Conservation (phyloP, 2,113 vertebrate species). For the Podiceps cristatus region DNA sequence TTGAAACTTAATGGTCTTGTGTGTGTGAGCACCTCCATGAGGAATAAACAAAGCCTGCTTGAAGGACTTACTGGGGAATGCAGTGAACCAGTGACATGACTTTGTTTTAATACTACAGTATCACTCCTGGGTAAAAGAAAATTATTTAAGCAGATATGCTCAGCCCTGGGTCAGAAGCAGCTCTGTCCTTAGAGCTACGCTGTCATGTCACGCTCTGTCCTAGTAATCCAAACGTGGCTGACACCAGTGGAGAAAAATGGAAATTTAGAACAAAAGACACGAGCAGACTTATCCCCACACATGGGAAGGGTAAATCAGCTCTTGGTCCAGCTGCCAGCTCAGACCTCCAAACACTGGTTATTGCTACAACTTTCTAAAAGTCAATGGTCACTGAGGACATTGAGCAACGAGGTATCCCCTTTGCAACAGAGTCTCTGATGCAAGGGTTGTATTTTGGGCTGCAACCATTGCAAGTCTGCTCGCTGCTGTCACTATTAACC, state of each 20-base stretch:
- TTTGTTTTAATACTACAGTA: neutral
- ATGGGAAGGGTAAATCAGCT: neutral
- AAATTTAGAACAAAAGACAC: neutral
- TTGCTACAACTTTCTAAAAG: slow-evolving; percentile 2
- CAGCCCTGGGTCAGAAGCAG: neutral
- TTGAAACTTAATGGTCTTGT: neutral
- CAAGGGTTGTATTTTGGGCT: neutral
- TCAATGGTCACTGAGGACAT: accelerated
- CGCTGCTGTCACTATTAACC: accelerated
- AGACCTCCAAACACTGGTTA: neutral
- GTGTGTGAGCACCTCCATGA: neutral
- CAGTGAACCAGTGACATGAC: neutral
- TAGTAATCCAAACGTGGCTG: neutral
- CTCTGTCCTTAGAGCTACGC: neutral
- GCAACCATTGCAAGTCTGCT: neutral
- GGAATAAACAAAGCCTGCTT: neutral
- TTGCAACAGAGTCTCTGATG: slow-evolving; percentile 13
- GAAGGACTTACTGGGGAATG: neutral
- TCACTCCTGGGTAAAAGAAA: no score
- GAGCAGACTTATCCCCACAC: neutral
- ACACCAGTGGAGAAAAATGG: neutral
- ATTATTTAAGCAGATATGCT: neutral
- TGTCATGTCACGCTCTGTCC: accelerated
- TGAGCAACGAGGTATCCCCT: neutral
- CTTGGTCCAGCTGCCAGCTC: neutral